Evolutionary conservation across 2,888 invertebrate species (phyloP), one percentile per base, ranked within the genome.

Genomic region (Aphodius sticticus): DNA sequence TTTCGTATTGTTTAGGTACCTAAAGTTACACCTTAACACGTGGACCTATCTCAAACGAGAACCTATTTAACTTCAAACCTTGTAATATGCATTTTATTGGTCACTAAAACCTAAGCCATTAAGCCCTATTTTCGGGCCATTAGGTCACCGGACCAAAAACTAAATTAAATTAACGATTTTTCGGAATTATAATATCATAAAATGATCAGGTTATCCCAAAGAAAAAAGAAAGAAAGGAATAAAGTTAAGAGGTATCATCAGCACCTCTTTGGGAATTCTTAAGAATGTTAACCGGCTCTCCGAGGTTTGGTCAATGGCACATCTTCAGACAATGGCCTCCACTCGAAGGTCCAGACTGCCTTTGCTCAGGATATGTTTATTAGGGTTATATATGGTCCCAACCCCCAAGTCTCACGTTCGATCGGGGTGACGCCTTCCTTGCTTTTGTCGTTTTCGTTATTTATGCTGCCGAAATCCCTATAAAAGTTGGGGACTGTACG

Each of bases 241-340:
- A 26, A 26, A 26, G 26, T 26, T 26, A 26, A 26, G 26, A 26
- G 26, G 26, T 26, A 26, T 26, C 26, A 26, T 26, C 26, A 26
- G 26, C 26, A 26, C 26, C 26, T 26, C 26, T 26, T 26, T 26
- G 26, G 26, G 26, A 26, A 26, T 26, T 26, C 26, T 26, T 26
- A 26, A 26, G 26, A 26, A 26, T 26, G 26, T 26, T 26, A 26
- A 26, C 26, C 26, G 26, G 3, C 26, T 53, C 53, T 5, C 4
- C 9, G 12, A 12, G 12, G 53, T 53, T 53, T 53, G 9, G 12
- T 53, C 53, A 9, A 7, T 53, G 12, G 53, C 7, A 81, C 78
- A 78, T 80, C 81, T 81, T 80, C 80, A 81, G 82, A 82, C 82
- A 81, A 82, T 82, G 79, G 81, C 81, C 82, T 71, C 53, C 76